Base-by-base conservation (phyloP, 2,797 vertebrate species). In the Takifugu ocellatus region DNA sequence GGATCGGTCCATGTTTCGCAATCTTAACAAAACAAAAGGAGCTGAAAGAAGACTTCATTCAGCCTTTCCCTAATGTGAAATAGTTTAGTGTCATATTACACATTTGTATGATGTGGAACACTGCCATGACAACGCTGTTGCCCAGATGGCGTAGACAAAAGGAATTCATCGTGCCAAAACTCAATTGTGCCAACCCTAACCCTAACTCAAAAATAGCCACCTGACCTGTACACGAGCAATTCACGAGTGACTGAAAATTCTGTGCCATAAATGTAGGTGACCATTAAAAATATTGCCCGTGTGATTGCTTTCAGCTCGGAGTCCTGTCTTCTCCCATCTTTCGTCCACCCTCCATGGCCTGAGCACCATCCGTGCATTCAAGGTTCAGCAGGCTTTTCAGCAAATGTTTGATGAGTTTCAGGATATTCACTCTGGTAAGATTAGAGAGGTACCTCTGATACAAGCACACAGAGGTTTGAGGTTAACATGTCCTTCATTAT, bases 321-420 rank as follows among this genome's bases (percentile, higher is more conserved):
- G 96, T 85, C 94, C 95, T 0, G 95, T 96, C 2, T 98, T 98
- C 78, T 97, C 95, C 84, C 95, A 96, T 82, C 83, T 98, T n/a
- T 95, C 96, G 0, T 93, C 94, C 8, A 94, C 96, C 42, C 93
- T 97, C 44, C 94, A 98, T 88, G 96, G 97, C 33, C 91, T 98
- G 74, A 96, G 94, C 91, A 97, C 93, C 67, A 96, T 98, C 70
- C 93, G 95, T 60, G 95, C 95, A 9, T 94, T 94, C 72, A 95
- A 81, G 84, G 93, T 91, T 16, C 94, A 96, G 78, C 83, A 92
- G 70, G 89, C 89, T 55, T 98, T 96, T 78, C 96, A 98, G 82
- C 88, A 93, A 53, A 75, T 92, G 49, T 98, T 99, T 60, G 96
- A 98, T 62, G 88, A 91, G 3, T 91, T 94, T 79, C 96, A 98